Percentiles rank a stretch among this genome's conserved stretches.
Conservation (phyloP, 2,113 vertebrate species). For the Leptobrachium leishanense region DNA sequence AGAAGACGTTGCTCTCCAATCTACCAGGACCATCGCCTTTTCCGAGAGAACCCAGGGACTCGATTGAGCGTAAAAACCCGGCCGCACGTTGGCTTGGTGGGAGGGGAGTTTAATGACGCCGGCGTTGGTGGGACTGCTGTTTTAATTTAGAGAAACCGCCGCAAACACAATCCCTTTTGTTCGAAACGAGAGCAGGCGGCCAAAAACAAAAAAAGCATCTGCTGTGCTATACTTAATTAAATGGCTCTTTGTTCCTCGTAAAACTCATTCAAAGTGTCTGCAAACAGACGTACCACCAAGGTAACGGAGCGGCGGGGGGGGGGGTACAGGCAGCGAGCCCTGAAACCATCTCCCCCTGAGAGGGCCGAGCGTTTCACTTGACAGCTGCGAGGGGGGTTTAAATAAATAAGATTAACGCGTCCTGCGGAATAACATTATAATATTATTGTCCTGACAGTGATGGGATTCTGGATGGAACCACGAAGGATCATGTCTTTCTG, state of each 20-base stretch:
- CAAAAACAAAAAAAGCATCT: conserved; percentile 38
- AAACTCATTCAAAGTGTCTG: conserved; percentile 28
- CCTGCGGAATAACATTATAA: not conserved
- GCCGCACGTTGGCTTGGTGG: conserved; percentile 8
- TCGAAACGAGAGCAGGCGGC: conserved; percentile 22
- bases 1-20: not conserved
- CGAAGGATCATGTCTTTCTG: too few species aligned
- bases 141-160: conserved; percentile 42
- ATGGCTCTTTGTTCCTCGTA: conserved; percentile 26
- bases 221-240: conserved; percentile 43
- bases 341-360: not conserved
- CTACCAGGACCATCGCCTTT: not conserved
- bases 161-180: conserved; percentile 41
- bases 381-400: conserved; percentile 1
- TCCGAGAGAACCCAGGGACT: conserved; percentile 1
- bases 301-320: conserved; percentile 19
- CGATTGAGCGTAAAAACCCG: conserved; percentile 10
- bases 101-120: conserved; percentile 30
- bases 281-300: conserved; percentile 25
- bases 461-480: not conserved
- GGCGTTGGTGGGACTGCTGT: conserved; percentile 24
- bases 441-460: not conserved
- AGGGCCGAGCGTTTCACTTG: conserved; percentile 2
- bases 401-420: not conserved
- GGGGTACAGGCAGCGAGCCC: not conserved